These are phyloP conservation scores for Patella ulyssiponensis DNA, from an alignment of 2,888 invertebrate genomes.

Conservation along the genomic window DNA sequence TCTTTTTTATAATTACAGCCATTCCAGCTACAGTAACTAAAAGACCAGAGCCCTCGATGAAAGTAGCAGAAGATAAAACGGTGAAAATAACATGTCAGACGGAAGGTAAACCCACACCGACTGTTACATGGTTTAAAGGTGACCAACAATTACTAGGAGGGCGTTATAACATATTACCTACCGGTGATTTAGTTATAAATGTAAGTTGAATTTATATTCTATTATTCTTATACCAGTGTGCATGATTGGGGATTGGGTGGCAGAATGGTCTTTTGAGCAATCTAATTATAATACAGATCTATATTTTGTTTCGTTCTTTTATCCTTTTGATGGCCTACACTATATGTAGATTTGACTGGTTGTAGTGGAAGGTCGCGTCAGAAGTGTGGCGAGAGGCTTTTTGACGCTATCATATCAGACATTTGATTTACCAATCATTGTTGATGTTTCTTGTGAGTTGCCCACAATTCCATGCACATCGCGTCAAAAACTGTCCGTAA, in stretches of 20 bases:
- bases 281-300: neutral
- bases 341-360: no score
- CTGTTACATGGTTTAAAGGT: slow-evolving; percentile 85
- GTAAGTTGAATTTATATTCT: slow-evolving; percentile 35
- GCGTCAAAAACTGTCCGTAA: no score
- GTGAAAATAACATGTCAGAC: slow-evolving; percentile 81
- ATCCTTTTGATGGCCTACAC: no score
- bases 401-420: no score
- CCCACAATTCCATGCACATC: no score
- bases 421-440: no score
- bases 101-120: slow-evolving; percentile 95
- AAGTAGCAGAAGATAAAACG: slow-evolving; percentile 64
- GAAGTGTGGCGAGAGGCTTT: no score
- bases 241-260: no score
- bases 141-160: slow-evolving; percentile 80
- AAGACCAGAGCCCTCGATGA: slow-evolving; percentile 76
- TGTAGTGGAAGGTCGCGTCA: no score
- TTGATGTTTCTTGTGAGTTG: no score
- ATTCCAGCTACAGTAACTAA: slow-evolving; percentile 89
- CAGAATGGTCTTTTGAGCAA: neutral
- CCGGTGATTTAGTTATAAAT: slow-evolving; percentile 86
- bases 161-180: slow-evolving; percentile 82
- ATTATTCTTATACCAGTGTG: neutral
- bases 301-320: no score
- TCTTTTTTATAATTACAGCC: slow-evolving; percentile 72